Base-by-base conservation (phyloP, 2,888 invertebrate genomes). In the Oithona nana region DNA sequence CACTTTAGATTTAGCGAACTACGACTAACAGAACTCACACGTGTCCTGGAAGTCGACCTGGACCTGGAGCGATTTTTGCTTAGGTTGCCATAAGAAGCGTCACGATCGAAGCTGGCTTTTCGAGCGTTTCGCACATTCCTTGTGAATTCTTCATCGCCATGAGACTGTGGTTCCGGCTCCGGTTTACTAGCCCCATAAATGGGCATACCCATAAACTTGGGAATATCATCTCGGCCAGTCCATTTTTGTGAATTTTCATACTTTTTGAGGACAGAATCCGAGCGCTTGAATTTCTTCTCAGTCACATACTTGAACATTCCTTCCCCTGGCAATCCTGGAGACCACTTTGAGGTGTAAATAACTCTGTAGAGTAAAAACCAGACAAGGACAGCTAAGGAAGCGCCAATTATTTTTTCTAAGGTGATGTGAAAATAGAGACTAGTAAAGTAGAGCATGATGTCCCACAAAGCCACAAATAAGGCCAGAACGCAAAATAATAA, bases 401-500 rank as follows among this genome's bases (percentile, higher is more conserved):
- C 88, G 68, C 88, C 92, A 0, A 88, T 72, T 65, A 97, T 83
- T 72, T 98, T 97, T 72, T 98, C 94, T 28, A 90, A 81, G 85
- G 95, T 88, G 58, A 86, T 85, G 73, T 98, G 98, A 74, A 93
- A 95, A 73, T 95, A 98, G 6, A 97, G 71, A 73, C 90, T 84
- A 1, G 97, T 95, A 48, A 85, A 83, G 2, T 92, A 78, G 56
- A 98, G 76, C 92, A 95, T 94, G 2, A 92, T 79, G 75, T 98
- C 93, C 92, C 93, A 94, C n/a, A 93, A 72, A 28, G 93, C 69
- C 69, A 84, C 84, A 63, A 93, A 78, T 0, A 82, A 67, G 0
- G 92, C 83, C 74, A 92, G 83, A 0, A 78, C 77, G 68, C 92
- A 80, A 68, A 93, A 82, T 24, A 86, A 73, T 6, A 79, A 78